Evolutionary conservation across 2,113 vertebrate species (phyloP).

Genomic region (Hirundichthys speculiger): DNA sequence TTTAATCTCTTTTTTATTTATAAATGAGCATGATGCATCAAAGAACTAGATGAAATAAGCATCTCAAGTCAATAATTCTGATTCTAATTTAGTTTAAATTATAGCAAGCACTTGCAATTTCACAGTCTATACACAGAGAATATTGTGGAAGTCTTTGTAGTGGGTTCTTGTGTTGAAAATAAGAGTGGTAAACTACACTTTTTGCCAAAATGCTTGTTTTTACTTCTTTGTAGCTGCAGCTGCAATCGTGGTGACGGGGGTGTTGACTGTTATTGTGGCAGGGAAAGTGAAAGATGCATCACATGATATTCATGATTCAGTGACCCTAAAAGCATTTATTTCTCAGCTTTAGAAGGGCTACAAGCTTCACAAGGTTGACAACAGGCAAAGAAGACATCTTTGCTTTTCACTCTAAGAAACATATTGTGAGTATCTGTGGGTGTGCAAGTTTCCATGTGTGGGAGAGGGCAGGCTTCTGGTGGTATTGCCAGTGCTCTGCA

Average conservation of each 20-base stretch:
- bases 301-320: constrained; percentile 58
- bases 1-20: too few species aligned
- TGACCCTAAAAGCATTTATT: constrained; percentile 50
- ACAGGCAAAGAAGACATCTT: constrained; percentile 43
- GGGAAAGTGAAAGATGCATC: constrained; percentile 35
- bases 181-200: constrained; percentile 1
- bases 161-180: not conserved
- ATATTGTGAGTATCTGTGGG: constrained; percentile 18
- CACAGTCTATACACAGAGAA: too few species aligned
- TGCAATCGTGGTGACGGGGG: not conserved
- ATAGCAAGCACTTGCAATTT: too few species aligned
- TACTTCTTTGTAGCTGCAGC: not conserved
- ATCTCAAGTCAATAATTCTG: too few species aligned
- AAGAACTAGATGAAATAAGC: too few species aligned
- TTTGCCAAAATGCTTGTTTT: not conserved
- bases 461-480: not conserved
- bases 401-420: constrained; percentile 27
- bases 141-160: not conserved
- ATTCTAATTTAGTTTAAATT: too few species aligned
- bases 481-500: constrained; percentile 43
- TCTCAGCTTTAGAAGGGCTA: constrained; percentile 52
- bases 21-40: too few species aligned
- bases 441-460: constrained; percentile 3
- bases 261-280: constrained; percentile 15
- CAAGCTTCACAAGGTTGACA: too few species aligned